These are phyloP conservation scores for Neodiprion virginianus DNA, from an alignment of 1,140 invertebrate genomes.

Conservation along the genomic window DNA sequence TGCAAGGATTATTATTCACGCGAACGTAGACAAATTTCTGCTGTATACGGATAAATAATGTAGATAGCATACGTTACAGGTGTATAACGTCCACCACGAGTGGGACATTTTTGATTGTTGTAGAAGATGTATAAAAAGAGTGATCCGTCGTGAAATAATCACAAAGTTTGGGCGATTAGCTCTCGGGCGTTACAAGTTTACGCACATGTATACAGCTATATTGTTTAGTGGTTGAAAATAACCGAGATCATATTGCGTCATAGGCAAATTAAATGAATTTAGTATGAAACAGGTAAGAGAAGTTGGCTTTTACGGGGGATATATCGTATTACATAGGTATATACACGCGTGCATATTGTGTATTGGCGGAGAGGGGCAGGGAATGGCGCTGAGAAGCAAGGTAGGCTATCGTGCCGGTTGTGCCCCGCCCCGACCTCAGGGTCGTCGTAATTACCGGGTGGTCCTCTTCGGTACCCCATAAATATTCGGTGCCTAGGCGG, in stretches of 20 bases:
- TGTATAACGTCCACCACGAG: not conserved
- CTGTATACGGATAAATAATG: not conserved
- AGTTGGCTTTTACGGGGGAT: not conserved
- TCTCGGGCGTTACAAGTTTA: not conserved
- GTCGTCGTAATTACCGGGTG: slow-evolving; percentile 58
- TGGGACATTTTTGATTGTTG: not conserved
- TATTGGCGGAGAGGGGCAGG: not conserved
- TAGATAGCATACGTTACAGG: not conserved
- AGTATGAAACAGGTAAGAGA: not conserved
- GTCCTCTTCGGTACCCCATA: slow-evolving; percentile 56
- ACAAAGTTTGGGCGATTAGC: not conserved
- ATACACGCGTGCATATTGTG: slow-evolving; percentile 22
- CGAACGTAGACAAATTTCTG: not conserved
- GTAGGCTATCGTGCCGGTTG: slow-evolving; percentile 49
- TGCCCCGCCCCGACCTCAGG: slow-evolving; percentile 53
- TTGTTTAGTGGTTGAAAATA: not conserved
- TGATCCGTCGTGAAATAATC: not conserved
- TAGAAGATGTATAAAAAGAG: not conserved
- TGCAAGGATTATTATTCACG: not conserved
- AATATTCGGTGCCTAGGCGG: slow-evolving; percentile 51
- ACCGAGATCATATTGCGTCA: not conserved
- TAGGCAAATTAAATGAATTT: slow-evolving; percentile 8
- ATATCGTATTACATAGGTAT: slow-evolving; percentile 20
- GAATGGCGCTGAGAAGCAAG: slow-evolving; percentile 41
- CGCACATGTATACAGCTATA: not conserved